phyloP scores from a whole-genome alignment of 2,797 vertebrate species.

The Coregonus sp. region DNA sequence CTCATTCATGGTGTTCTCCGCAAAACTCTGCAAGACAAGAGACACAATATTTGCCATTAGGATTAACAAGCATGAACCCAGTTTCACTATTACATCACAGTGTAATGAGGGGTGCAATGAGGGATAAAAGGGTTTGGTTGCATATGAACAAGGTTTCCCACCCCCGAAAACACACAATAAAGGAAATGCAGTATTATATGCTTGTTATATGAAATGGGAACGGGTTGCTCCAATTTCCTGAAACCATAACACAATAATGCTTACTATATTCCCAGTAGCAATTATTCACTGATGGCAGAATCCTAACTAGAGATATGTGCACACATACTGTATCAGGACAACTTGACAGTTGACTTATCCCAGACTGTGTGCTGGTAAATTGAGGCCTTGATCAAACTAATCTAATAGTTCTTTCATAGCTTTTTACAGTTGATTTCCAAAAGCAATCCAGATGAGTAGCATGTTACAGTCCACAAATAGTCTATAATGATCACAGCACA shows the following conservation, averaged over 20 bases:
- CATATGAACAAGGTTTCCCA: neutral
- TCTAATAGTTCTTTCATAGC: neutral
- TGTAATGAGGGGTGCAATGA: neutral
- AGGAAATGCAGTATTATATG: neutral
- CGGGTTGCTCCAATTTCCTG: neutral
- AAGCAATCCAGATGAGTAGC: neutral
- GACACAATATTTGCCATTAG: neutral
- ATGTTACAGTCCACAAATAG: neutral
- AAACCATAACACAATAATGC: neutral
- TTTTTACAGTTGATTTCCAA: neutral
- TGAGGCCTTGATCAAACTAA: too few relatives aligned
- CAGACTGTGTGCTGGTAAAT: neutral
- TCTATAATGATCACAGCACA: neutral
- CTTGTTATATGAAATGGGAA: neutral
- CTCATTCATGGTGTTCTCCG: conserved; percentile 99
- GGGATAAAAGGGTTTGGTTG: neutral
- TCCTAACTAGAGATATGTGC: neutral
- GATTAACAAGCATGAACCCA: neutral
- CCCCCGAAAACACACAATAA: neutral
- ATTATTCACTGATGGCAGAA: neutral
- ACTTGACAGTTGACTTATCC: conserved; percentile 1
- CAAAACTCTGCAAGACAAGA: conserved; percentile 87
- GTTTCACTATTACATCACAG: neutral
- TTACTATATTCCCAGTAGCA: neutral
- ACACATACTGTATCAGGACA: neutral